Base-by-base conservation (phyloP, 2,888 invertebrate genomes). In the Lithophane leautieri region DNA sequence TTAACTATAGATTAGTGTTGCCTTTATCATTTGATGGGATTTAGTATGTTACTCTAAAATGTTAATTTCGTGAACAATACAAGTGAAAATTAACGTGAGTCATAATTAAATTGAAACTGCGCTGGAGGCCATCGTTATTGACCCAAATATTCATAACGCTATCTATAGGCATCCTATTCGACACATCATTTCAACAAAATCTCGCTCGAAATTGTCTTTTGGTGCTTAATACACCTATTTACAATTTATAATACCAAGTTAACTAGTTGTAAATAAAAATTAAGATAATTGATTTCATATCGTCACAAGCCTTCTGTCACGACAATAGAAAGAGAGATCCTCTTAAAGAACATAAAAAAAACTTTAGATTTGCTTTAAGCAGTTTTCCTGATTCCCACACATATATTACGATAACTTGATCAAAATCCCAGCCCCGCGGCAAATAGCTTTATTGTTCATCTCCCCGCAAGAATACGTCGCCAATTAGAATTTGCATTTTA, bases 81-180 rank as follows among this genome's bases (percentile, higher is more conserved):
- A 78, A 82, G 80, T 81, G 79, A 87, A 87, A 86, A 86, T 86
- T 72, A 67, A 81, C 73, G 73, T 82, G 82, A 82, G 76, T 85
- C 78, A 86, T 83, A 86, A 86, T 88, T 88, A 89, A 88, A 87
- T 88, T 87, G 82, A 83, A 86, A 82, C 88, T 72, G 86, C 86
- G 88, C 86, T 90, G 89, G 91, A 91, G 92, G 92, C 92, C 92
- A 89, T 86, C 91, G 92, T 88, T 93, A 93, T 93, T 94, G 94
- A 94, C 94, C 94, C 80, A 93, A 90, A 93, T 94, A 91, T 88
- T 82, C 81, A 76, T 74, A 47, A 81, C 76, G 86, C 86, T 89
- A 90, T 91, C 90, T 88, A 87, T 78, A 84, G 84, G 84, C 90
- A 85, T 89, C 89, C 90, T 87, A 86, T 89, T 84, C 76, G 77